phyloP scores from a whole-genome alignment of 2,888 invertebrate genomes.

The Lathronympha strigana region DNA sequence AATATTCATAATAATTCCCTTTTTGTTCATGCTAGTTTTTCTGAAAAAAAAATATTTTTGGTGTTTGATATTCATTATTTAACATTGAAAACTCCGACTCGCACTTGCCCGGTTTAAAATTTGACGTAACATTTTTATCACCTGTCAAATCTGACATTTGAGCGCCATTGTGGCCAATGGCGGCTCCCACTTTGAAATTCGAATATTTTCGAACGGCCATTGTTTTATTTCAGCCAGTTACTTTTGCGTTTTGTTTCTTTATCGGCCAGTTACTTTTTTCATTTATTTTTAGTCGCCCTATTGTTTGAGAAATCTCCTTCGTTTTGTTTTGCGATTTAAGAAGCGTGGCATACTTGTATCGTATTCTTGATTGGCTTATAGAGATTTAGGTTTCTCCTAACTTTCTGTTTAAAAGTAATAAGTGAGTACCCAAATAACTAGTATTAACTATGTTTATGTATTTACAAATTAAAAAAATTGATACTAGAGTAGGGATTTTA shows the following conservation, averaged over 20 bases:
- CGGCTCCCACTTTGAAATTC: constrained; percentile 40
- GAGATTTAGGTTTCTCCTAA: no score
- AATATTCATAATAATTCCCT: no score
- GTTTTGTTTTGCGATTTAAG: constrained; percentile 3
- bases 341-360: constrained; percentile 1
- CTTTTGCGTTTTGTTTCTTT: constrained; percentile 37
- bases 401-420: no score
- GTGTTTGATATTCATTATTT: no score
- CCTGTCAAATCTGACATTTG: constrained; percentile 42
- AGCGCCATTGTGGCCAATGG: constrained; percentile 41
- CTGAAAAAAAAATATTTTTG: no score
- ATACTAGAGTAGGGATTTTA: no score
- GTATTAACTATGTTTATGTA: no score
- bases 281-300: constrained; percentile 24
- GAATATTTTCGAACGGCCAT: constrained; percentile 39
- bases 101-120: constrained; percentile 14
- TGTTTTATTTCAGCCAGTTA: constrained; percentile 38
- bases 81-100: constrained; percentile 8
- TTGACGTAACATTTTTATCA: constrained; percentile 38
- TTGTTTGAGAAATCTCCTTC: constrained; percentile 38
- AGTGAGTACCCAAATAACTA: no score
- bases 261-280: constrained; percentile 26
- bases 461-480: no score
- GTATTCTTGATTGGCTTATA: not conserved
- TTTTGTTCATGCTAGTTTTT: no score